phyloP scores from a whole-genome alignment of 2,888 invertebrate species.

The Chirona hameri region DNA sequence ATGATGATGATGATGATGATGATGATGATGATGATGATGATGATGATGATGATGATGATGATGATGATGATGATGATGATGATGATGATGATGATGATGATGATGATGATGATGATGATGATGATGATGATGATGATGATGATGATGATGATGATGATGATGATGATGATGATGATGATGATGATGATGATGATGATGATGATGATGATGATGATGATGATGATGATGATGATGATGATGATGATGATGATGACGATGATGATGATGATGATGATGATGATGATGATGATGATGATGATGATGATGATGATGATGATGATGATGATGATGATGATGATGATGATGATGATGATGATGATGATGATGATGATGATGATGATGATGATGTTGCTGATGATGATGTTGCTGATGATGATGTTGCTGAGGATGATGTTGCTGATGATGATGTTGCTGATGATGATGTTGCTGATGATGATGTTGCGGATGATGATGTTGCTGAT shows the following conservation, averaged over 20 bases:
- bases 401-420: too few relatives aligned
- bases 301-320: slow-evolving; percentile 13
- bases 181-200: slow-evolving; percentile 22
- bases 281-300: slow-evolving; percentile 29
- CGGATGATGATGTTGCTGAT: too few relatives aligned
- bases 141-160: slow-evolving; percentile 22
- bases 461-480: too few relatives aligned
- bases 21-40: neutral
- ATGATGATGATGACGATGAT: slow-evolving; percentile 22
- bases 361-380: slow-evolving; percentile 5
- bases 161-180: slow-evolving; percentile 22
- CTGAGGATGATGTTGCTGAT: too few relatives aligned
- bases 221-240: slow-evolving; percentile 22
- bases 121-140: slow-evolving; percentile 22
- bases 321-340: slow-evolving; percentile 29
- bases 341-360: slow-evolving; percentile 30
- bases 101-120: slow-evolving; percentile 22
- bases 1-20: neutral
- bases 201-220: slow-evolving; percentile 22
- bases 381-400: too few relatives aligned
- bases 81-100: slow-evolving; percentile 22
- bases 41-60: slow-evolving; percentile 22
- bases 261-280: slow-evolving; percentile 30
- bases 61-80: slow-evolving; percentile 22
- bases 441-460: too few relatives aligned